Conservation (phyloP, 2,113 vertebrate genomes). For the Lethenteron camtschaticum region DNA sequence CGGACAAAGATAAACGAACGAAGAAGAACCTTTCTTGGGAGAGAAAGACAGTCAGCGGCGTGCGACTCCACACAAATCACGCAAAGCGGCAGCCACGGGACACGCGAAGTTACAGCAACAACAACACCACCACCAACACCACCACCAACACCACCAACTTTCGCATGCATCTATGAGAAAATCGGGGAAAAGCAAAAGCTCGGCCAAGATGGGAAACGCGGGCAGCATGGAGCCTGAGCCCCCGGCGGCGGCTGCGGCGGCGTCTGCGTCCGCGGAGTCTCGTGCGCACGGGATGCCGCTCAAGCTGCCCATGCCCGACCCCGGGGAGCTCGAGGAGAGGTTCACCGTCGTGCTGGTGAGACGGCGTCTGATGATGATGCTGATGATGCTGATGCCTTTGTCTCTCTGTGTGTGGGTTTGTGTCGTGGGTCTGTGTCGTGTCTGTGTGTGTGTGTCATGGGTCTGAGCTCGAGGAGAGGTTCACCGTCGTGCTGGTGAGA, state of each 20-base stretch:
- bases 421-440: no score
- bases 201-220: constrained; percentile 59
- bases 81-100: no score
- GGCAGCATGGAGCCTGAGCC: constrained; percentile 49
- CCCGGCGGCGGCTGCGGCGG: constrained; percentile 20
- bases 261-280: constrained; percentile 44
- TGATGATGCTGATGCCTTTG: no score
- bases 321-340: constrained; percentile 65
- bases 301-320: constrained; percentile 81
- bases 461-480: constrained; percentile 63
- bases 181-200: constrained; percentile 6
- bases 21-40: no score
- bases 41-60: no score
- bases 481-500: constrained; percentile 62
- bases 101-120: no score
- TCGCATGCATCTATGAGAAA: constrained; percentile 1
- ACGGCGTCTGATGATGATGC: no score
- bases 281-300: constrained; percentile 55
- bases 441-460: no score
- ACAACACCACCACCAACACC: no score
- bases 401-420: no score
- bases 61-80: no score
- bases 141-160: neutral
- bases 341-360: constrained; percentile 70
- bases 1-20: no score